Evolutionary conservation across 2,797 vertebrate species (phyloP), one percentile per base, ranked within the genome.

Genomic region (Selene dorsalis): DNA sequence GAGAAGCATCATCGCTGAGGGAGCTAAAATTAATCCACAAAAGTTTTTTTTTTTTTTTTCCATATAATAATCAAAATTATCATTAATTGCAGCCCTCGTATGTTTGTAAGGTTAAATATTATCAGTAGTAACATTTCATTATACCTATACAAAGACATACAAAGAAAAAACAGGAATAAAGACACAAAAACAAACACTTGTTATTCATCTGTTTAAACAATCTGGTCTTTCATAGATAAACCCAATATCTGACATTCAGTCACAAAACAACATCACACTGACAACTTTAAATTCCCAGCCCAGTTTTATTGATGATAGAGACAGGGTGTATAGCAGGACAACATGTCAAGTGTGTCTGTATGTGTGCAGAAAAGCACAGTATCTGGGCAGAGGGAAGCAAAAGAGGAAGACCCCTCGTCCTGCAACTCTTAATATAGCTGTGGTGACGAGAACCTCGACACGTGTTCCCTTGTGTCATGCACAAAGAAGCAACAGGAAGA

Each of bases 361-460:
- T 43, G 6, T 18, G 38, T 64, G 55, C 35, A 38, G 30, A 45
- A 60, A 83, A 67, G 48, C 26, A n/a, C 48, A 82, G 85, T 90
- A 86, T 86, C 77, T 18, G 67, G 79, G 76, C 68, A 87, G 73
- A 78, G 11, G 63, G 28, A 6, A 3, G 69, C 22, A 68, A 69
- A 69, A 77, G 66, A 80, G 43, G 53, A 81, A 84, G 82, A 80
- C 68, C 67, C 68, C 67, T 30, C 68, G 62, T n/a, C 57, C 55
- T 76, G 61, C 30, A 73, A 32, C 14, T 84, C 86, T 77, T 60
- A 75, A 94, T 93, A 93, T 93, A 94, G 69, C 69, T 73, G 39
- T 32, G 59, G 74, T 79, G 88, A 87, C 24, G 52, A 84, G 75
- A 76, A 61, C 32, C 8, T 39, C 13, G 41, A 69, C 80, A 86